Evolutionary conservation across 1,140 invertebrate species (phyloP), one percentile per base, ranked within the genome.

Genomic region (Heliconius hewitsoni): DNA sequence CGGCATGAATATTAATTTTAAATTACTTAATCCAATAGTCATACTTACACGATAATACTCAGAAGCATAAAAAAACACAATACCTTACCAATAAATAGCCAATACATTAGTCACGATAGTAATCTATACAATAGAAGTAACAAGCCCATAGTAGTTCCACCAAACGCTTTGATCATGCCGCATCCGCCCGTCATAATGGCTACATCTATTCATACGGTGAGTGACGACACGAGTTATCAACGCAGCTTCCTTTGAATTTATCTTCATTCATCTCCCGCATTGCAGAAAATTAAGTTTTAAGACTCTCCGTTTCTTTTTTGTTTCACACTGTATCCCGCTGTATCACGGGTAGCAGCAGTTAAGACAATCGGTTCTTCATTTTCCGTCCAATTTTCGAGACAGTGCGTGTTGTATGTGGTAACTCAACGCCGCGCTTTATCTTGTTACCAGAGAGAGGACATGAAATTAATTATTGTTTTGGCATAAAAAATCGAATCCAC

Each of bases 131-230:
- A 66, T 18, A 3, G 27, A 66, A 23, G 57, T 66, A 27, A 30
- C 60, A 66, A 11, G 13, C 60, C 60, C 27, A 30, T 66, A 82
- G 60, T 52, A 74, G 42, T 55, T 55, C 19, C 8, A 19, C 30
- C 30, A 74, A 74, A 74, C 55, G 77, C 86, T 87, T 89, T 89
- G 85, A 89, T 89, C 78, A 87, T 60, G 83, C 87, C 86, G 87
- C 84, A 85, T 88, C 87, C 87, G 87, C 75, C 76, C 78, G 39
- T 75, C 76, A 86, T 84, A 66, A 66, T 66, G 82, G 82, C 60
- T 79, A 78, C 84, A 80, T 86, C 81, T 85, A 71, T 73, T 52
- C 60, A 66, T 66, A 13, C 60, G 27, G 60, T 66, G 34, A 60
- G 70, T 76, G 73, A 76, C 74, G 74, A 60, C 37, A 76, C 74